Evolutionary conservation across 2,113 vertebrate genomes (phyloP).

Genomic region (Protobothrops flavoviridis): DNA sequence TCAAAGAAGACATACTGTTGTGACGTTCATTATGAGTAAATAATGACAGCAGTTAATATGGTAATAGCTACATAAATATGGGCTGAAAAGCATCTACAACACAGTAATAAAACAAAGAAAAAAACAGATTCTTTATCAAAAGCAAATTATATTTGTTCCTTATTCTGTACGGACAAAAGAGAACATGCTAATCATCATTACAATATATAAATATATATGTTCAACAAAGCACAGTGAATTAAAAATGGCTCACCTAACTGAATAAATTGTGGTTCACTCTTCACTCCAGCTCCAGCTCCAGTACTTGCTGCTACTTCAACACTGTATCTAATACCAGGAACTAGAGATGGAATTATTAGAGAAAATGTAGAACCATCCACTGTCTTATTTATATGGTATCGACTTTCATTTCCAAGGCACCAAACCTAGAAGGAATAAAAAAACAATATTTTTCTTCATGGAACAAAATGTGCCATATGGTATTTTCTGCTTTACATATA

Average conservation of each 20-base stretch:
- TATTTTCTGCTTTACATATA: background rate
- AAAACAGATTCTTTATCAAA: background rate
- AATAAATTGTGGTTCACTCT: conserved; percentile 89
- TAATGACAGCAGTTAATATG: background rate
- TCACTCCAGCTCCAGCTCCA: conserved; percentile 88
- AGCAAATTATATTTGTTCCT: background rate
- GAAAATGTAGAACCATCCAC: conserved; percentile 90
- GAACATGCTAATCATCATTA: conserved; percentile 19
- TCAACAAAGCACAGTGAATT: background rate
- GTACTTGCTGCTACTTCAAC: conserved; percentile 95
- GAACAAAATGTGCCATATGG: background rate
- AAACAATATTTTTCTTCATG: rapidly evolving
- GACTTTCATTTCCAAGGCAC: conserved; percentile 95
- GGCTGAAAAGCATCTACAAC: background rate
- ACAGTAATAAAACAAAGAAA: background rate
- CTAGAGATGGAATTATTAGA: conserved; percentile 85
- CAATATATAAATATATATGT: background rate
- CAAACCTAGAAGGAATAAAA: conserved; percentile 79
- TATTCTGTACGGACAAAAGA: background rate
- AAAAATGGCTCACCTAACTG: conserved; percentile 82
- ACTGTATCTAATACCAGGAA: conserved; percentile 88
- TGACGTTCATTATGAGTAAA: background rate
- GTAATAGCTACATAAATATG: background rate
- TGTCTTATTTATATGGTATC: conserved; percentile 93
- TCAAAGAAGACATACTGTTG: background rate